phyloP scores from a whole-genome alignment of 2,888 invertebrate species.

The Ligdia adustata region DNA sequence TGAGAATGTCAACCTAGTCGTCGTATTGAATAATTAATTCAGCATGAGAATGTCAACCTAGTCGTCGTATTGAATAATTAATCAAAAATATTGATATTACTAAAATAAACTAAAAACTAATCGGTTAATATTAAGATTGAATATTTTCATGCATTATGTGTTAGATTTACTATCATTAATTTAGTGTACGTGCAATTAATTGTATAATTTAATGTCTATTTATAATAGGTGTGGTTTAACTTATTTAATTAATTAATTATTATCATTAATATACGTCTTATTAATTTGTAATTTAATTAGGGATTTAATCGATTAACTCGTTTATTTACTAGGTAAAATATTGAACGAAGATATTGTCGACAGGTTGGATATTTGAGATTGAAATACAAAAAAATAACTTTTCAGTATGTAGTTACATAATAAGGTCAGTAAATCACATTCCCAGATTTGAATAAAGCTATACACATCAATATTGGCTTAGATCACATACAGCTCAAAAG shows the following conservation, averaged over 20 bases:
- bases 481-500: not conserved
- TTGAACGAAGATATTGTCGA: slow-evolving; percentile 54
- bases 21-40: slow-evolving; percentile 56
- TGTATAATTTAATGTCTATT: slow-evolving; percentile 66
- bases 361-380: slow-evolving; percentile 3
- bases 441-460: not conserved
- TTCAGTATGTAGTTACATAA: slow-evolving; percentile 14
- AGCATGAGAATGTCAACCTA: slow-evolving; percentile 63
- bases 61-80: slow-evolving; percentile 50
- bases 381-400: not conserved
- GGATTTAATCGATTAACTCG: slow-evolving; percentile 59
- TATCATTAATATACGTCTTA: slow-evolving; percentile 32
- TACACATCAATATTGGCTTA: slow-evolving; percentile 2
- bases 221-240: slow-evolving; percentile 68
- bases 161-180: slow-evolving; percentile 72
- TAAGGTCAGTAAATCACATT: slow-evolving; percentile 26
- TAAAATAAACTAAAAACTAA: slow-evolving; percentile 54
- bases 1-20: slow-evolving; percentile 64
- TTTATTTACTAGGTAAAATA: slow-evolving; percentile 78
- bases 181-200: slow-evolving; percentile 78
- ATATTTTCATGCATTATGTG: slow-evolving; percentile 65
- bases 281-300: slow-evolving; percentile 37
- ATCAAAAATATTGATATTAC: slow-evolving; percentile 43
- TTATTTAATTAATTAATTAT: slow-evolving; percentile 61
- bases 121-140: slow-evolving; percentile 39